Percentiles rank a stretch among this genome's conserved stretches.
These are phyloP conservation scores for Pyrochroa serraticornis DNA, from an alignment of 2,888 invertebrate species.

Conservation along the genomic window DNA sequence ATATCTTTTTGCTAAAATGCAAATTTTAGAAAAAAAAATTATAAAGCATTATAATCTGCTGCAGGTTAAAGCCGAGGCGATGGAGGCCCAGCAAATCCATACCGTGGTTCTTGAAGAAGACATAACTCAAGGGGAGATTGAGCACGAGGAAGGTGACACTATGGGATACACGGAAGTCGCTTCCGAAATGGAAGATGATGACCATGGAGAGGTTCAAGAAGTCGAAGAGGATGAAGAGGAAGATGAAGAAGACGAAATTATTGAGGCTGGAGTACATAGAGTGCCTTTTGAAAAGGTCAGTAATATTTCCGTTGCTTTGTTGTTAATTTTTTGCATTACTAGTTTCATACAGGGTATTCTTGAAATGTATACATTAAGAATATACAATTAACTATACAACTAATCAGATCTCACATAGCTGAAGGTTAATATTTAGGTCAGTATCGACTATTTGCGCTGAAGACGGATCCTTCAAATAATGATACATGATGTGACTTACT, in stretches of 20 bases:
- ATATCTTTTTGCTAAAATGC: too few species aligned
- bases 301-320: conserved; percentile 27
- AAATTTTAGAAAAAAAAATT: not conserved
- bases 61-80: conserved; percentile 27
- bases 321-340: conserved; percentile 26
- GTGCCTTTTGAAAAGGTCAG: conserved; percentile 44
- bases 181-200: conserved; percentile 35
- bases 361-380: too few species aligned
- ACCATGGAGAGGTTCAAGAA: conserved; percentile 30
- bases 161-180: conserved; percentile 32
- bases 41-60: not conserved
- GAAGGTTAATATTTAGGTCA: too few species aligned
- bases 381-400: too few species aligned
- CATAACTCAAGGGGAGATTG: conserved; percentile 29
- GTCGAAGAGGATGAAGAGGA: conserved; percentile 42
- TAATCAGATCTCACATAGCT: too few species aligned
- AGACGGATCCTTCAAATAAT: too few species aligned
- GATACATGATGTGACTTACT: too few species aligned
- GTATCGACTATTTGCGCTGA: too few species aligned
- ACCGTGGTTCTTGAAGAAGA: conserved; percentile 25
- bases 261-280: conserved; percentile 39
- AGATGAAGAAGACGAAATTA: conserved; percentile 45
- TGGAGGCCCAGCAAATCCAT: conserved; percentile 26
- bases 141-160: conserved; percentile 30
- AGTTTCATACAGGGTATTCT: conserved; percentile 2